Evolutionary conservation across 2,797 vertebrate genomes (phyloP).

Genomic region (Cossypha niveicapilla): DNA sequence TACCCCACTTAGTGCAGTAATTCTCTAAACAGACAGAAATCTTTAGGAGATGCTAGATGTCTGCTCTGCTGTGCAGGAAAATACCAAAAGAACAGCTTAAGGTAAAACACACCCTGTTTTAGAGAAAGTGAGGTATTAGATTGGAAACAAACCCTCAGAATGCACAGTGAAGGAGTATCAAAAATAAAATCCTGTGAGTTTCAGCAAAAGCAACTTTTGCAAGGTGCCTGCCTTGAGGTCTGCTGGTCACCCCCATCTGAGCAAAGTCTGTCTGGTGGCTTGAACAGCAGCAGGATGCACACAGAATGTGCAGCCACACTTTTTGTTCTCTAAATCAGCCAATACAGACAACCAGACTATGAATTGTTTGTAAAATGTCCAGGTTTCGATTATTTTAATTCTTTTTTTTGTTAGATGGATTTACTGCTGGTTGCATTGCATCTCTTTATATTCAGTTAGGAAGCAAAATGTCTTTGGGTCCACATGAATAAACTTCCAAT

Average conservation of each 20-base stretch:
- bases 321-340: neutral
- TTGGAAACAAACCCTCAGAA: neutral
- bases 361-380: neutral
- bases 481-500: neutral
- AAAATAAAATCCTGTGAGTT: neutral
- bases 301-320: neutral
- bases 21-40: neutral
- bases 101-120: neutral
- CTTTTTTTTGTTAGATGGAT: neutral
- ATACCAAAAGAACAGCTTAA: neutral
- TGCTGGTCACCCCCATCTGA: neutral
- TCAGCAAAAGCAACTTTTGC: neutral
- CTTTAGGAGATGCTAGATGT: neutral
- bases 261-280: neutral
- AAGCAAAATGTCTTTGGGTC: neutral
- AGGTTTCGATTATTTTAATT: neutral
- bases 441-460: neutral
- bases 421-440: neutral
- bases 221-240: neutral
- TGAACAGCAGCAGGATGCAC: neutral
- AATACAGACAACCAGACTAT: neutral
- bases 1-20: neutral
- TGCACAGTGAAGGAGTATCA: neutral
- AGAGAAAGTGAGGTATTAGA: neutral
- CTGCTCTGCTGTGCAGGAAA: conserved; percentile 62